Percentiles rank a stretch among this genome's conserved stretches.
These are phyloP conservation scores for Cataglyphis livida DNA, from an alignment of 2,888 invertebrate genomes.

Conservation along the genomic window DNA sequence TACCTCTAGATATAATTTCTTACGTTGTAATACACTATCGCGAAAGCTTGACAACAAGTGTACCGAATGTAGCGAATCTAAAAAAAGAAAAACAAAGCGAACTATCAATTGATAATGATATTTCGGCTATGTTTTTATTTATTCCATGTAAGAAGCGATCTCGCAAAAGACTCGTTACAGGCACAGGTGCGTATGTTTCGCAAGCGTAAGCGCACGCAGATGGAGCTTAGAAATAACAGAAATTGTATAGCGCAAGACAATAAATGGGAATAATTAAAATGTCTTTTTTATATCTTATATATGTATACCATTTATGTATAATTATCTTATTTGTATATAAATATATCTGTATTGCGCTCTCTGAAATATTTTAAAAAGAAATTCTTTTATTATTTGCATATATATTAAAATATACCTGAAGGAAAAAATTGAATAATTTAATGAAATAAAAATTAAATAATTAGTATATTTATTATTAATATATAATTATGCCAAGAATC, in stretches of 20 bases:
- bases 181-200: conserved; percentile 41
- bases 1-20: conserved; percentile 17
- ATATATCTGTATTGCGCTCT: conserved; percentile 8
- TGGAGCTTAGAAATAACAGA: conserved; percentile 62
- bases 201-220: conserved; percentile 32
- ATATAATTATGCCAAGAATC: background rate
- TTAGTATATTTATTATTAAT: background rate
- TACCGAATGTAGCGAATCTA: conserved; percentile 43
- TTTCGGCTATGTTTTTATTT: conserved; percentile 60
- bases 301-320: background rate
- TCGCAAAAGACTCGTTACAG: conserved; percentile 58
- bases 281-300: background rate
- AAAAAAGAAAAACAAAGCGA: conserved; percentile 13
- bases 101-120: conserved; percentile 52
- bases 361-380: background rate
- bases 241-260: conserved; percentile 80
- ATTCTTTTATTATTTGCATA: background rate
- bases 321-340: background rate
- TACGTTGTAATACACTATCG: conserved; percentile 55
- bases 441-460: background rate
- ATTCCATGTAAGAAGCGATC: conserved; percentile 60
- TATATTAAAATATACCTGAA: background rate
- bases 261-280: conserved; percentile 81
- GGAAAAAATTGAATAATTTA: background rate
- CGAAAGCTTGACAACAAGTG: conserved; percentile 57